Conservation (phyloP, 2,797 vertebrate genomes). For the Sebastes variabilis region DNA sequence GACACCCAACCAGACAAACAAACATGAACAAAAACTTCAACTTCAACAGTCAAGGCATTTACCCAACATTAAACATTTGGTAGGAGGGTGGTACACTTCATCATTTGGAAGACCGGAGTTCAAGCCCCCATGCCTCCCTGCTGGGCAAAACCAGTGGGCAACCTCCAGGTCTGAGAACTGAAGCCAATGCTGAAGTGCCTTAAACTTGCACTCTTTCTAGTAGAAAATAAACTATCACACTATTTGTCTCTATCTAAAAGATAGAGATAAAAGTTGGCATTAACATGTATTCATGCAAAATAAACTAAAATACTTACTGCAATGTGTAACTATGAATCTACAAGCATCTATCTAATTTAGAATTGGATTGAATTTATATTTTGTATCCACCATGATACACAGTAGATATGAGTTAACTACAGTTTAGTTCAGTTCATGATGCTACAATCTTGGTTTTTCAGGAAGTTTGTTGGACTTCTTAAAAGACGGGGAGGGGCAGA, state of each 20-base stretch:
- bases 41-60: too few species aligned
- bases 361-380: not conserved
- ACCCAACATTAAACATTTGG: not conserved
- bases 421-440: not conserved
- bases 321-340: not conserved
- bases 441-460: constrained; percentile 53
- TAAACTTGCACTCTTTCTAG: too few species aligned
- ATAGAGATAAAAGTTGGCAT: not conserved
- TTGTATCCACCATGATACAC: not conserved
- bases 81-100: not conserved
- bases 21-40: not conserved
- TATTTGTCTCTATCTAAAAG: not conserved
- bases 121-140: not conserved
- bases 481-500: constrained; percentile 89
- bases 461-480: constrained; percentile 96
- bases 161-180: too few species aligned
- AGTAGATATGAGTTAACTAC: not conserved
- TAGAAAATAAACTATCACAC: too few species aligned
- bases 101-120: constrained; percentile 28
- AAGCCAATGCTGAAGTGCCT: too few species aligned
- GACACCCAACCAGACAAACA: not conserved
- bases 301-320: not conserved
- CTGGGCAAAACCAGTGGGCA: not conserved
- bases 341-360: not conserved
- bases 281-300: not conserved